These are phyloP conservation scores for Bombyx huttoni DNA, from an alignment of 2,888 invertebrate species.

Conservation along the genomic window DNA sequence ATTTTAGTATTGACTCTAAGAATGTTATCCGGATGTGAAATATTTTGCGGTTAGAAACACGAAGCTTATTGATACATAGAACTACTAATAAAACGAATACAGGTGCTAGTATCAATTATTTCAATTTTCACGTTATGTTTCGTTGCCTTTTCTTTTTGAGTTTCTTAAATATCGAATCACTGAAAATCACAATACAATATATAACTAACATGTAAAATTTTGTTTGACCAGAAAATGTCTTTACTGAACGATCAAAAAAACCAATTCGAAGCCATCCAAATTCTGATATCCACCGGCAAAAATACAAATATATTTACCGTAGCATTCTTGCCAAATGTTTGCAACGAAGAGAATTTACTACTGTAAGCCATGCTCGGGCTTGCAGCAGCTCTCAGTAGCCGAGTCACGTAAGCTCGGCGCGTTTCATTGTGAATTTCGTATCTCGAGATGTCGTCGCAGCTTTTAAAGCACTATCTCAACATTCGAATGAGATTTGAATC, in stretches of 20 bases:
- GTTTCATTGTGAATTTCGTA: constrained; percentile 24
- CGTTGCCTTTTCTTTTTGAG: too few species aligned
- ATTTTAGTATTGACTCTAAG: not conserved
- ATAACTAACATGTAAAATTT: too few species aligned
- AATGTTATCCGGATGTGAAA: not conserved
- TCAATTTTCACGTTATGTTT: too few species aligned
- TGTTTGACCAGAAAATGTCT: too few species aligned
- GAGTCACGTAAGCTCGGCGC: constrained; percentile 22
- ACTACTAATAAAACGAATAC: too few species aligned
- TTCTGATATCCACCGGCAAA: not conserved
- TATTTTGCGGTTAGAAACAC: not conserved
- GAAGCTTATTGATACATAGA: not conserved
- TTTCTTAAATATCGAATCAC: too few species aligned
- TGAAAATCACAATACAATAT: too few species aligned
- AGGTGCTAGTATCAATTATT: too few species aligned
- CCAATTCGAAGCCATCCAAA: not conserved
- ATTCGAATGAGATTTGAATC: constrained; percentile 25
- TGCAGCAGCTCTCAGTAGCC: constrained; percentile 15
- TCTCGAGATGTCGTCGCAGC: constrained; percentile 17
- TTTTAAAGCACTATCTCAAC: constrained; percentile 20
- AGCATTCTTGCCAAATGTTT: not conserved
- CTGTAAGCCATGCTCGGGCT: constrained; percentile 1
- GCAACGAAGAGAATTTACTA: not conserved
- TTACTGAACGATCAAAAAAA: not conserved
- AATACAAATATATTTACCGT: not conserved